These are phyloP conservation scores for Junco hyemalis DNA, from an alignment of 2,113 vertebrate species.

Conservation along the genomic window DNA sequence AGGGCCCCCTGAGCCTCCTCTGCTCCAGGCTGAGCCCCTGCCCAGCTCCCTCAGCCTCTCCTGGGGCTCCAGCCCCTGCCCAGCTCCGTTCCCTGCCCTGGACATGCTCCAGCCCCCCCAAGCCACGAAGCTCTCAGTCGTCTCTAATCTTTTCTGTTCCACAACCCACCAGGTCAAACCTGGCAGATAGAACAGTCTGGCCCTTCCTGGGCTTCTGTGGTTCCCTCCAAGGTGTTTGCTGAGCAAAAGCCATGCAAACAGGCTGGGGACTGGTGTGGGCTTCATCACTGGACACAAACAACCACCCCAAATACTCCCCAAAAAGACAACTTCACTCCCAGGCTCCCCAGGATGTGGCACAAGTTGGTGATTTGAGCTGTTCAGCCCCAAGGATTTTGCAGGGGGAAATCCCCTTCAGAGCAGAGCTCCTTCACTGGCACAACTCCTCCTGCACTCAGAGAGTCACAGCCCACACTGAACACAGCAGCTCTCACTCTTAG, in stretches of 20 bases:
- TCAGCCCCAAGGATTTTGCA: background rate
- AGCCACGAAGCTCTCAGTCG: rapidly evolving
- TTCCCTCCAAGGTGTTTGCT: background rate
- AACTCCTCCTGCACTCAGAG: background rate
- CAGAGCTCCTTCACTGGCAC: background rate
- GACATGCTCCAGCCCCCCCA: rapidly evolving
- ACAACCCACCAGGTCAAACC: background rate
- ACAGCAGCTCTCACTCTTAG: background rate
- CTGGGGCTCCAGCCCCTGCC: background rate
- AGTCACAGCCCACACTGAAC: background rate
- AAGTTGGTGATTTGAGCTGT: background rate
- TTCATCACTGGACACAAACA: background rate
- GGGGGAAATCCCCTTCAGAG: background rate
- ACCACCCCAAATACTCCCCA: background rate
- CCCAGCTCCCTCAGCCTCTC: background rate
- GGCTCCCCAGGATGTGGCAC: background rate
- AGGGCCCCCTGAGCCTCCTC: background rate
- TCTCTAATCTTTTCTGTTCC: background rate
- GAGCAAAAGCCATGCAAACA: background rate
- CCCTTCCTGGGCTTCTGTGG: background rate
- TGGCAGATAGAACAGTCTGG: background rate
- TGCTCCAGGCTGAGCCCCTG: background rate
- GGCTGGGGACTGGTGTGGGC: rapidly evolving
- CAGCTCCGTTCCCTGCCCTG: rapidly evolving
- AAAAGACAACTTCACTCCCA: background rate